phyloP scores from a whole-genome alignment of 2,797 vertebrate genomes.

The Nothura maculosa region DNA sequence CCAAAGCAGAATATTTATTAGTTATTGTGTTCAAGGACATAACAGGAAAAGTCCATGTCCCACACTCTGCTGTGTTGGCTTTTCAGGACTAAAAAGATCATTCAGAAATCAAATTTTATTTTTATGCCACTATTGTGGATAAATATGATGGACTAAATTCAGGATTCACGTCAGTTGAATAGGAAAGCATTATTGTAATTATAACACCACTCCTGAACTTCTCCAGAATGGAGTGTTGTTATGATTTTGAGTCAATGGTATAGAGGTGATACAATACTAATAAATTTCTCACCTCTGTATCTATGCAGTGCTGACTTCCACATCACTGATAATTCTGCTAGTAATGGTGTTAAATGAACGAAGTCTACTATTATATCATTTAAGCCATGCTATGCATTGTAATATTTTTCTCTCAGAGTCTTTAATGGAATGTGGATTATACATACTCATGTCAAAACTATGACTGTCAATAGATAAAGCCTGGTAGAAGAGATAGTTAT shows the following conservation, averaged over 20 bases:
- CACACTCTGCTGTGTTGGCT: not conserved
- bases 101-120: not conserved
- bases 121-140: not conserved
- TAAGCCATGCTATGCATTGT: not conserved
- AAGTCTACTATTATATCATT: not conserved
- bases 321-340: not conserved
- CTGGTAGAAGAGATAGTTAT: not conserved
- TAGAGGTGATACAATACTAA: not conserved
- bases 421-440: slow-evolving; percentile 21
- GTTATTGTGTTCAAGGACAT: not conserved
- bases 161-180: not conserved
- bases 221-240: not conserved
- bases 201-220: slow-evolving; percentile 4
- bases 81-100: not conserved
- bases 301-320: slow-evolving; percentile 15
- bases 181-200: slow-evolving; percentile 14
- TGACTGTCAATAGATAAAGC: not conserved
- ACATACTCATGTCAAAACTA: not conserved
- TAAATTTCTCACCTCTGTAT: not conserved
- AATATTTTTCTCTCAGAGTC: not conserved
- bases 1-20: not conserved
- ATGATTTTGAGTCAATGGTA: slow-evolving; percentile 19
- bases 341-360: not conserved
- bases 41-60: not conserved
- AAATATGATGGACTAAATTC: slow-evolving; percentile 3